Evolutionary conservation across 2,888 invertebrate genomes (phyloP), one percentile per base, ranked within the genome.

Genomic region (Arrhopalites spinosus): DNA sequence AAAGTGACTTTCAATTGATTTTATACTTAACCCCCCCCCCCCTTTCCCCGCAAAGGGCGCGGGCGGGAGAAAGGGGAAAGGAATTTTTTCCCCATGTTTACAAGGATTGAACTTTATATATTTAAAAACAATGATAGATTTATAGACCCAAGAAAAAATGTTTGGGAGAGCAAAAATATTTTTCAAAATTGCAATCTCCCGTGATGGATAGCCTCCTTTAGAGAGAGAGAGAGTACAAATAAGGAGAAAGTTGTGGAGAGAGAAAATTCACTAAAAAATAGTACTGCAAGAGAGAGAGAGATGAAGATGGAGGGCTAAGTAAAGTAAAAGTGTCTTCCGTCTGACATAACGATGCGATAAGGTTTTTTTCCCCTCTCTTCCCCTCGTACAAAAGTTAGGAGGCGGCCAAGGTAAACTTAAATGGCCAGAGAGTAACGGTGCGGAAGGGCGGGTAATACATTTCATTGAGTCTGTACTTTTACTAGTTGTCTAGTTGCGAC

Each of bases 271-370:
- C n/a, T n/a, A n/a, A n/a, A n/a, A n/a, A n/a, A n/a, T n/a, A n/a
- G n/a, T 47, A n/a, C 13, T 2, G 47, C 1, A 2, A 15, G 53
- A n/a, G n/a, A 23, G 59, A 20, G 59, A 25, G 25, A 25, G 59
- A 56, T 17, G 53, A 20, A 59, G 59, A 53, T 53, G 53, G 53
- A 53, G 8, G 53, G 23, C n/a, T 20, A 53, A 59, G 59, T 25
- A 3, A 25, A 25, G 8, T 53, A 20, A 23, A 23, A 25, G 20
- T 13, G 20, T 27, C 59, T 23, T 59, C 59, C 27, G 25, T 59
- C 59, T 59, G 23, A 13, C 59, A 59, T 59, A 59, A 59, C 27
- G 59, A 59, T 59, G 59, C 25, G 59, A 20, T 59, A 59, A 59
- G 59, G 13, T 59, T 27, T 23, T 59, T 25, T 25, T 23, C 20